A percentile compares a stretch with the other conserved stretches of the same genome.
These are phyloP conservation scores for Tragelaphus scriptus DNA, from an alignment of 2,113 vertebrate genomes.

Conservation along the genomic window DNA sequence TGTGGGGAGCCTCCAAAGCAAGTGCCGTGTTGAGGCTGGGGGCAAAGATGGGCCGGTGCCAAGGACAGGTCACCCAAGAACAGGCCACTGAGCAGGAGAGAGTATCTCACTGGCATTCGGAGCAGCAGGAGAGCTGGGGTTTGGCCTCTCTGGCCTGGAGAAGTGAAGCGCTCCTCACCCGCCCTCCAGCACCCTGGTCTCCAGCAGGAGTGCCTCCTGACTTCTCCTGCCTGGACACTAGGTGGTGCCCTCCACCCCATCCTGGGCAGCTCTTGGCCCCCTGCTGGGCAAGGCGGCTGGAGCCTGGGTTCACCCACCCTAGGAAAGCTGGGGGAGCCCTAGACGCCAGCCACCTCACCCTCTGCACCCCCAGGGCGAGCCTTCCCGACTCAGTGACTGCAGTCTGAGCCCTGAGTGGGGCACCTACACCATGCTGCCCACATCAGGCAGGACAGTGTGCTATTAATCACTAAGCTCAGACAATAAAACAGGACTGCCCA, in stretches of 20 bases:
- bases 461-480: not conserved
- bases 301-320: not conserved
- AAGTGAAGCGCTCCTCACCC: rapidly evolving
- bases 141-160: not conserved
- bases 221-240: slow-evolving; percentile 23
- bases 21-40: not conserved
- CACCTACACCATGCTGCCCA: not conserved
- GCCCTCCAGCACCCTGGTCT: rapidly evolving
- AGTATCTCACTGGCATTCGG: not conserved
- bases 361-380: not conserved
- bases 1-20: not conserved
- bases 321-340: not conserved
- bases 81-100: not conserved
- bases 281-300: not conserved
- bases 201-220: rapidly evolving
- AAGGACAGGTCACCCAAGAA: not conserved
- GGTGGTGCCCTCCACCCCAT: slow-evolving; percentile 20
- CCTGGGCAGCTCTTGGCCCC: not conserved
- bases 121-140: rapidly evolving
- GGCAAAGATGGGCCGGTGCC: not conserved
- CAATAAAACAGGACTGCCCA: not conserved
- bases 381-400: not conserved
- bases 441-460: not conserved
- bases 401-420: not conserved
- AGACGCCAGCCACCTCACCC: not conserved